These are phyloP conservation scores for Apamea anceps DNA, from an alignment of 2,888 invertebrate species.

Conservation along the genomic window DNA sequence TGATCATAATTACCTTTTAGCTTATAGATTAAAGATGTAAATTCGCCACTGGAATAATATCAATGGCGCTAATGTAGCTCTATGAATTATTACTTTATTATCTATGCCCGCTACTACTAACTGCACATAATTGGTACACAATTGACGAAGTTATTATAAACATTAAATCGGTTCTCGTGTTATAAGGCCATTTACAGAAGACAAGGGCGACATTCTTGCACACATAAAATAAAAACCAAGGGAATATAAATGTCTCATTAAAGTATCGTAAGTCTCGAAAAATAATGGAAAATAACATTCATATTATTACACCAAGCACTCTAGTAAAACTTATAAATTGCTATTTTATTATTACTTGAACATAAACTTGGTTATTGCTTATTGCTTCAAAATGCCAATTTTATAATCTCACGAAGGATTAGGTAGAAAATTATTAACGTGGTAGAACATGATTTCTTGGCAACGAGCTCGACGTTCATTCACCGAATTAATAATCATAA, in stretches of 20 bases:
- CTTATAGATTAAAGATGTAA: slow-evolving; percentile 65
- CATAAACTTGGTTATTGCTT: slow-evolving; percentile 37
- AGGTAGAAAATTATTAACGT: slow-evolving; percentile 22
- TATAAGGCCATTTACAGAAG: slow-evolving; percentile 26
- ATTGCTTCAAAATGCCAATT: slow-evolving; percentile 29
- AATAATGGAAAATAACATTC: slow-evolving; percentile 41
- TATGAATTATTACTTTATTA: slow-evolving; percentile 62
- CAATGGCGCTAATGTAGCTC: slow-evolving; percentile 55
- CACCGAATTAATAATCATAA: slow-evolving; percentile 50
- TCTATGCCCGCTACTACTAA: slow-evolving; percentile 44
- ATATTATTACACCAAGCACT: slow-evolving; percentile 37
- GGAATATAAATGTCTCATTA: slow-evolving; percentile 45
- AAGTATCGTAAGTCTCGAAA: slow-evolving; percentile 42
- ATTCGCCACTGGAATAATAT: slow-evolving; percentile 60
- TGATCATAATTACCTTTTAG: slow-evolving; percentile 67
- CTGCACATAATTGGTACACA: slow-evolving; percentile 33
- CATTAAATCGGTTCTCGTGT: slow-evolving; percentile 34
- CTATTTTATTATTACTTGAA: slow-evolving; percentile 38
- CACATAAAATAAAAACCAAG: slow-evolving; percentile 34
- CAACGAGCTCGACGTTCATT: slow-evolving; percentile 36
- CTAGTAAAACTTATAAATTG: slow-evolving; percentile 35
- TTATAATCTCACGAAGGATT: slow-evolving; percentile 34
- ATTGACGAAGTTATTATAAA: slow-evolving; percentile 28
- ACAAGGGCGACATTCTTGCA: slow-evolving; percentile 43
- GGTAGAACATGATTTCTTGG: slow-evolving; percentile 48